Conservation (phyloP, 1,140 invertebrate species). For the Caenorhabditis elegans region WBcel235 BX284603.4:7724501-7725000, state of each 20-base stretch:
- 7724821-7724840: no score
- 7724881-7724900: no score
- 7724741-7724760: background rate
- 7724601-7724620: background rate
- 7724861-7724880: no score
- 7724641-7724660: conserved; percentile 3
- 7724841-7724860: no score
- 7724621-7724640: background rate
- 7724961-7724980: no score
- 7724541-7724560: background rate
- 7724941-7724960: no score
- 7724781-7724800: background rate
- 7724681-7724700: background rate
- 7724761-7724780: background rate
- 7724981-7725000: no score
- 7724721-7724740: no score
- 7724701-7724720: conserved; percentile 1
- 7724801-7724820: no score
- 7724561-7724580: conserved; percentile 3
- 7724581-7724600: conserved; percentile 16
- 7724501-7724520: background rate
- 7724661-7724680: background rate
- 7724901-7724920: no score
- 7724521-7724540: background rate
- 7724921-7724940: no score